phyloP scores from a whole-genome alignment of 2,888 invertebrate genomes.

The Platycnemis pennipes region DNA sequence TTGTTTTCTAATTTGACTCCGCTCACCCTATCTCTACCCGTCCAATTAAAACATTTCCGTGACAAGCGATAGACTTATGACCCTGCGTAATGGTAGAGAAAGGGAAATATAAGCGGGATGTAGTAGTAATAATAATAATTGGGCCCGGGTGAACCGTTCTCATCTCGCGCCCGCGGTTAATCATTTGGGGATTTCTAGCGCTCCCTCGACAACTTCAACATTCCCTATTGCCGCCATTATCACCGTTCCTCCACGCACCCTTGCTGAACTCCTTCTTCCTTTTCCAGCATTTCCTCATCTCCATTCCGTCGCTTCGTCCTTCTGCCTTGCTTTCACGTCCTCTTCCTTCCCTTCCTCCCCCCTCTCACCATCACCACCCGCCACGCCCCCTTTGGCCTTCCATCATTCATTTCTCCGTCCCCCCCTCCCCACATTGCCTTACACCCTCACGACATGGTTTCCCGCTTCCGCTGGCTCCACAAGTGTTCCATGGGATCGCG shows the following conservation, averaged over 20 bases:
- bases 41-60: neutral
- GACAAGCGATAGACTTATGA: neutral
- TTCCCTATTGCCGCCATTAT: neutral
- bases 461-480: conserved; percentile 71
- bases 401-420: neutral
- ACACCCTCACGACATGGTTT: conserved; percentile 71
- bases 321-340: neutral
- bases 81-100: neutral
- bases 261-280: neutral
- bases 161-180: neutral
- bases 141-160: neutral
- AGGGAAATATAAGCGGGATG: neutral
- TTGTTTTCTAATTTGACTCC: too few relatives aligned
- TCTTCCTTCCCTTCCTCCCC: neutral
- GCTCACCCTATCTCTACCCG: too few relatives aligned
- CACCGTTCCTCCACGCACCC: neutral
- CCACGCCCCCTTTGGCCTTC: too few relatives aligned
- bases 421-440: neutral
- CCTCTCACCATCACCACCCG: too few relatives aligned
- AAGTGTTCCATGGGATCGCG: conserved; percentile 70
- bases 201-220: neutral
- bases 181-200: conserved; percentile 4
- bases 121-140: neutral
- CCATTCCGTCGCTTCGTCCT: neutral
- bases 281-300: neutral